Percentiles rank a stretch among this genome's conserved stretches.
Evolutionary conservation across 2,797 vertebrate species (phyloP).

Genomic region (Pitangus sulphuratus): DNA sequence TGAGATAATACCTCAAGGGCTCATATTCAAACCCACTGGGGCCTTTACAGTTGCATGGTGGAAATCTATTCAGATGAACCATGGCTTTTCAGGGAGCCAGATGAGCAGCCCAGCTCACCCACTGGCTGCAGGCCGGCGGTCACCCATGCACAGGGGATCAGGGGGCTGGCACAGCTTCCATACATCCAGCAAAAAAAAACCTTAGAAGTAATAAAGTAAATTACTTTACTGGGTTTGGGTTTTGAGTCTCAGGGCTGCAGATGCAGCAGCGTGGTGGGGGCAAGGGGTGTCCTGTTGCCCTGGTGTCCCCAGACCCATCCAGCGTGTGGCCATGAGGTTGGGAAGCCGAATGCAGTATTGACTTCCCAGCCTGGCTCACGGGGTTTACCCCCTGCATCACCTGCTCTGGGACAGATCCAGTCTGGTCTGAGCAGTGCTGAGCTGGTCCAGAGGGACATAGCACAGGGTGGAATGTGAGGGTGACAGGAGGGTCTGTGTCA

Average conservation of each 20-base stretch:
- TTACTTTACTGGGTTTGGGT: not conserved
- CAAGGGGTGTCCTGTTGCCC: not conserved
- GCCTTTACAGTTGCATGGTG: not conserved
- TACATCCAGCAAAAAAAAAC: not conserved
- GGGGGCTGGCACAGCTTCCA: not conserved
- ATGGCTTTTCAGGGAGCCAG: not conserved
- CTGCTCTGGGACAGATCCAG: not conserved
- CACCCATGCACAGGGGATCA: not conserved
- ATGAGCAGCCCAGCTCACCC: not conserved
- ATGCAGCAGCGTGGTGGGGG: fast-evolving
- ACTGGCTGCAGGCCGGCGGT: not conserved
- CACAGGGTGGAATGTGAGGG: not conserved
- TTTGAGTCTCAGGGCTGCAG: not conserved
- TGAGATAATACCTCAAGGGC: conserved; percentile 52
- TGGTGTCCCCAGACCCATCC: not conserved
- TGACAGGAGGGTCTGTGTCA: not conserved
- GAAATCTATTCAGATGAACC: not conserved
- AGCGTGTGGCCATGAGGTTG: not conserved
- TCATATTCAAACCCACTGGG: conserved; percentile 30
- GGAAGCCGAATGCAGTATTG: not conserved
- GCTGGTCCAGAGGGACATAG: fast-evolving
- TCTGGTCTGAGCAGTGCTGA: not conserved
- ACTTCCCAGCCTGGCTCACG: not conserved
- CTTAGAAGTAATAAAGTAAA: not conserved
- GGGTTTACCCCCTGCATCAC: not conserved